Evolutionary conservation across 2,797 vertebrate genomes (phyloP).

Genomic region (Cyprinella venusta): DNA sequence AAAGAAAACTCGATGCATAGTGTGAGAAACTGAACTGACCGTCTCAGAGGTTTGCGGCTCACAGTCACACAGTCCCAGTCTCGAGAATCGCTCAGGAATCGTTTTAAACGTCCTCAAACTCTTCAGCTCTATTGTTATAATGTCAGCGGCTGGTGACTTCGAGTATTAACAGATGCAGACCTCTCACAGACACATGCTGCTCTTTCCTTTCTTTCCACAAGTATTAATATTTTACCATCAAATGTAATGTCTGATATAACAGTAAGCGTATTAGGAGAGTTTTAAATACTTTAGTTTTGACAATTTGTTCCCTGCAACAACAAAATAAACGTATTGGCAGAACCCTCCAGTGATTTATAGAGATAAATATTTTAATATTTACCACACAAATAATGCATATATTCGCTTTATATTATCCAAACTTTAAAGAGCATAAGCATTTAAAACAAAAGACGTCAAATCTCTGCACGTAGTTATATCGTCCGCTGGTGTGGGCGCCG

Average conservation of each 20-base stretch:
- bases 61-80: constrained; percentile 42
- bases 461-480: too few relatives aligned
- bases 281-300: background rate
- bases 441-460: too few relatives aligned
- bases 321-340: too few relatives aligned
- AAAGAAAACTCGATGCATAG: too few relatives aligned
- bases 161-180: constrained; percentile 71
- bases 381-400: too few relatives aligned
- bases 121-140: constrained; percentile 67
- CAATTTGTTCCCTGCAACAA: too few relatives aligned
- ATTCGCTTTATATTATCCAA: too few relatives aligned
- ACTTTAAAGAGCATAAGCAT: too few relatives aligned
- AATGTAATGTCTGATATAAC: background rate
- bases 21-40: background rate
- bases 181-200: constrained; percentile 73
- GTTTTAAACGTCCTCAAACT: constrained; percentile 67
- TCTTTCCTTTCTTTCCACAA: constrained; percentile 7
- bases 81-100: constrained; percentile 63
- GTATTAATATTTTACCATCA: background rate
- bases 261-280: background rate
- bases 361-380: too few relatives aligned
- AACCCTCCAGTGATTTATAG: too few relatives aligned
- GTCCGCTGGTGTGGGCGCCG: too few relatives aligned
- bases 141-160: constrained; percentile 76
- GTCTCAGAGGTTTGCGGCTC: constrained; percentile 1